Percentiles rank a stretch among this genome's conserved stretches.
phyloP scores from a whole-genome alignment of 2,888 invertebrate genomes.

The Taphrorychus bicolor region DNA sequence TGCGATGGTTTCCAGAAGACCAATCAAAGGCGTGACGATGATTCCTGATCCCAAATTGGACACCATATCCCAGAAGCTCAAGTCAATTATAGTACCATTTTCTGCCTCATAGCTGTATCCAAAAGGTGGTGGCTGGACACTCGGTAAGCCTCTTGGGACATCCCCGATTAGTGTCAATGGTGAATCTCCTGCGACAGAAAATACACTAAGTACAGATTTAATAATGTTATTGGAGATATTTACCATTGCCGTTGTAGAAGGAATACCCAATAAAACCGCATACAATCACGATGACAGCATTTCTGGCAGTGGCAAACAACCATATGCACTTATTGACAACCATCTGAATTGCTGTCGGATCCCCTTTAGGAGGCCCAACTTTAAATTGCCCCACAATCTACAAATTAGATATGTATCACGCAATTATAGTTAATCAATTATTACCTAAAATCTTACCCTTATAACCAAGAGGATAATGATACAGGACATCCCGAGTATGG shows the following conservation, averaged over 20 bases:
- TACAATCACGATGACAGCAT: slow-evolving; percentile 82
- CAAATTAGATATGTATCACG: slow-evolving; percentile 48
- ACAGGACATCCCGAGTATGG: slow-evolving; percentile 76
- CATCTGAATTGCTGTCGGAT: slow-evolving; percentile 50
- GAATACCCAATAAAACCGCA: slow-evolving; percentile 75
- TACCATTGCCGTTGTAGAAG: slow-evolving; percentile 61
- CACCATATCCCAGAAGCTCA: slow-evolving; percentile 74
- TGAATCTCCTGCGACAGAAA: slow-evolving; percentile 23
- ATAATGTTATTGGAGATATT: not conserved
- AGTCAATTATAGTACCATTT: slow-evolving; percentile 58
- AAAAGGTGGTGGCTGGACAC: slow-evolving; percentile 71
- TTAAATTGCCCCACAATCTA: slow-evolving; percentile 72
- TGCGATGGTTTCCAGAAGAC: slow-evolving; percentile 89
- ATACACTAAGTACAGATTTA: not conserved
- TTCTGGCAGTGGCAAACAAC: slow-evolving; percentile 81
- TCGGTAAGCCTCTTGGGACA: slow-evolving; percentile 78
- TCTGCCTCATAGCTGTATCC: slow-evolving; percentile 60
- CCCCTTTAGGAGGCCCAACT: slow-evolving; percentile 64
- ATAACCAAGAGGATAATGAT: slow-evolving; percentile 78
- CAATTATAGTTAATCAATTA: too few relatives aligned
- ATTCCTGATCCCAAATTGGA: slow-evolving; percentile 84
- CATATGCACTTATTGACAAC: slow-evolving; percentile 73
- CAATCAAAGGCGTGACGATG: slow-evolving; percentile 85
- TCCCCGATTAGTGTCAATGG: slow-evolving; percentile 68
- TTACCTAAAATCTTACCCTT: too few relatives aligned